A percentile compares a stretch with the other conserved stretches of the same genome.
These are phyloP conservation scores for Thoracochromis brauschi DNA, from an alignment of 2,113 vertebrate genomes.

Conservation along the genomic window DNA sequence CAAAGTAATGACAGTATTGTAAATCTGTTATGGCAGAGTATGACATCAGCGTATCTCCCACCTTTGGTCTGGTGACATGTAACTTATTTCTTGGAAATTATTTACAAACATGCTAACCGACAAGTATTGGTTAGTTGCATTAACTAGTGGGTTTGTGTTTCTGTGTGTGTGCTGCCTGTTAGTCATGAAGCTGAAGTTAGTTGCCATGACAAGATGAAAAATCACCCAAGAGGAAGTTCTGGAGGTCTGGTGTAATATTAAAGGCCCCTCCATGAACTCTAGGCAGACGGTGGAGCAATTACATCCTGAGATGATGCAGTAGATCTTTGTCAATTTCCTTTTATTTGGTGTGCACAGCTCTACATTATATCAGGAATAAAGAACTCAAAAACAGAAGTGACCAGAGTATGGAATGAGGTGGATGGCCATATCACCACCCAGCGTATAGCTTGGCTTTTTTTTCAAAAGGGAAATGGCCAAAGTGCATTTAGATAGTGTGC, in stretches of 20 bases:
- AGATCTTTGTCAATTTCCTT: neutral
- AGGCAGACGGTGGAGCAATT: neutral
- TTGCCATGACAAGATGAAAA: rapidly evolving
- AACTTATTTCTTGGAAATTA: neutral
- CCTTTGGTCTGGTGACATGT: neutral
- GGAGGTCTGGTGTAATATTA: neutral
- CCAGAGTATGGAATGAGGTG: neutral
- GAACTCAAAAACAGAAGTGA: neutral
- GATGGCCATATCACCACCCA: neutral
- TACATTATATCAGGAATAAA: neutral
- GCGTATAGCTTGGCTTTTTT: neutral
- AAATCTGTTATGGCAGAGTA: neutral
- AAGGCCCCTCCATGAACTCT: neutral
- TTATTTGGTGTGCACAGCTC: neutral
- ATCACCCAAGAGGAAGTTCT: neutral
- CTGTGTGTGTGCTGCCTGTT: neutral
- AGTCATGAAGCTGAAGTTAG: neutral
- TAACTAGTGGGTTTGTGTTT: neutral
- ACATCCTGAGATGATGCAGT: neutral
- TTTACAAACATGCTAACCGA: neutral
- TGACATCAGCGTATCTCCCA: neutral
- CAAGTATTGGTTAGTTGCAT: neutral
- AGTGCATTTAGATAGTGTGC: neutral
- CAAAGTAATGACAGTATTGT: neutral
- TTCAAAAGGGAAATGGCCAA: neutral